Percentiles rank a stretch among this genome's conserved stretches.
phyloP scores from a whole-genome alignment of 1,140 invertebrate species.

The Adoxophyes honmai region DNA sequence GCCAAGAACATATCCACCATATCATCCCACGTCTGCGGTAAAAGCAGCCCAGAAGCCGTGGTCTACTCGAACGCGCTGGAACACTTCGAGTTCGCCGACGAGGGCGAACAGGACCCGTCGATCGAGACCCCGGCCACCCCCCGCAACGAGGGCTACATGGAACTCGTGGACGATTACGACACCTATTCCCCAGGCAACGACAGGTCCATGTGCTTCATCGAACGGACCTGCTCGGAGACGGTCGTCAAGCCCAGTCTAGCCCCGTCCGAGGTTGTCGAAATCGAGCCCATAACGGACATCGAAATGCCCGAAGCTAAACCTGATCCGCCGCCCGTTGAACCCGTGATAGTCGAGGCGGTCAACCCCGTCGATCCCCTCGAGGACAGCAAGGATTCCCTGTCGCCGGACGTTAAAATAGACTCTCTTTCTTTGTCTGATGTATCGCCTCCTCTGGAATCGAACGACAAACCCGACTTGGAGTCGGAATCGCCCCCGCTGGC shows the following conservation, averaged over 20 bases:
- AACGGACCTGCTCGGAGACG: slow-evolving; percentile 60
- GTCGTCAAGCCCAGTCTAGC: slow-evolving; percentile 38
- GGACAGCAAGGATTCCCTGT: slow-evolving; percentile 11
- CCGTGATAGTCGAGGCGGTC: slow-evolving; percentile 2
- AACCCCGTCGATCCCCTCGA: slow-evolving; percentile 22
- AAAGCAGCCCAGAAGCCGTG: slow-evolving; percentile 43
- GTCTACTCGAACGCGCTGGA: slow-evolving; percentile 59
- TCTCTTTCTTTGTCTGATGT: slow-evolving; percentile 51
- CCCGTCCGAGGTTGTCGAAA: slow-evolving; percentile 24
- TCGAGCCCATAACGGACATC: slow-evolving; percentile 21
- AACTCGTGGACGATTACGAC: slow-evolving; percentile 62
- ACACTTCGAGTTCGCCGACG: slow-evolving; percentile 66
- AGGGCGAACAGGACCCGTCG: slow-evolving; percentile 61
- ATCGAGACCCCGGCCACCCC: slow-evolving; percentile 45
- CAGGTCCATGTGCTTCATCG: slow-evolving; percentile 78
- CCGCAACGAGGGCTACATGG: slow-evolving; percentile 63
- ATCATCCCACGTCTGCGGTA: slow-evolving; percentile 53
- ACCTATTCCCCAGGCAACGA: slow-evolving; percentile 60
- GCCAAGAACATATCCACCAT: slow-evolving; percentile 59
- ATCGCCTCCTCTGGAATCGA: slow-evolving; percentile 41
- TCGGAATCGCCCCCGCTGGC: slow-evolving; percentile 40
- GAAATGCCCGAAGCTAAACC: slow-evolving; percentile 28
- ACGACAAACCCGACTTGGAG: slow-evolving; percentile 25
- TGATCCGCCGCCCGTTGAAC: slow-evolving; percentile 16
- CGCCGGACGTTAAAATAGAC: slow-evolving; percentile 48